Evolutionary conservation across 2,113 vertebrate species (phyloP).

Genomic region (Chinchilla lanigera): DNA sequence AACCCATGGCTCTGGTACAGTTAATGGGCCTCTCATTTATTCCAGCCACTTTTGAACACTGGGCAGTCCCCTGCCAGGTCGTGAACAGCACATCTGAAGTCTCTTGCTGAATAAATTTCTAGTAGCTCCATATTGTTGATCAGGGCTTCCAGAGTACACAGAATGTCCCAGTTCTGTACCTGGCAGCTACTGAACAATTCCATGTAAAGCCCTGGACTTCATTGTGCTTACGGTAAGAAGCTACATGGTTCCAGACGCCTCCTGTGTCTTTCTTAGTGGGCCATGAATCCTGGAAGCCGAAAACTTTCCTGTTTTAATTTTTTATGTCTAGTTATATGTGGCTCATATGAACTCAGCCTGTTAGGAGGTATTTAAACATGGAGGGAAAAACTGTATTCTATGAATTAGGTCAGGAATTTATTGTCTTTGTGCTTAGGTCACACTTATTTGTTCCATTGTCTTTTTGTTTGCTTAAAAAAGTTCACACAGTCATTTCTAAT

Average conservation of each 20-base stretch:
- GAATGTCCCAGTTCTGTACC: neutral
- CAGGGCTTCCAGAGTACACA: neutral
- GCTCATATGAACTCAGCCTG: neutral
- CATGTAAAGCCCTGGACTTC: neutral
- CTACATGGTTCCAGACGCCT: neutral
- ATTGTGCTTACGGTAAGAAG: neutral
- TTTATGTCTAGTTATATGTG: neutral
- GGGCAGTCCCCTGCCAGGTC: neutral
- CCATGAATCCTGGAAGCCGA: neutral
- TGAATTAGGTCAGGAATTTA: neutral
- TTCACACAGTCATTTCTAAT: neutral
- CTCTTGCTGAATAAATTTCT: neutral
- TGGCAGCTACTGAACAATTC: neutral
- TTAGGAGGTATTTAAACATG: neutral
- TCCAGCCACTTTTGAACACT: neutral
- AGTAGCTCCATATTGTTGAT: neutral
- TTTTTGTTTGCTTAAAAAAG: neutral
- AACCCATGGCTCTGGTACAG: neutral
- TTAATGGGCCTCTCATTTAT: neutral
- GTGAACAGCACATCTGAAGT: neutral
- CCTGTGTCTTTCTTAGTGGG: neutral
- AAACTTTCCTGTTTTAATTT: neutral
- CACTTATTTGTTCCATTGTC: neutral
- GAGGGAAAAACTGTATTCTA: neutral
- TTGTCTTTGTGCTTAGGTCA: neutral